These are phyloP conservation scores for Temnothorax longispinosus DNA, from an alignment of 1,140 invertebrate species.

Conservation along the genomic window DNA sequence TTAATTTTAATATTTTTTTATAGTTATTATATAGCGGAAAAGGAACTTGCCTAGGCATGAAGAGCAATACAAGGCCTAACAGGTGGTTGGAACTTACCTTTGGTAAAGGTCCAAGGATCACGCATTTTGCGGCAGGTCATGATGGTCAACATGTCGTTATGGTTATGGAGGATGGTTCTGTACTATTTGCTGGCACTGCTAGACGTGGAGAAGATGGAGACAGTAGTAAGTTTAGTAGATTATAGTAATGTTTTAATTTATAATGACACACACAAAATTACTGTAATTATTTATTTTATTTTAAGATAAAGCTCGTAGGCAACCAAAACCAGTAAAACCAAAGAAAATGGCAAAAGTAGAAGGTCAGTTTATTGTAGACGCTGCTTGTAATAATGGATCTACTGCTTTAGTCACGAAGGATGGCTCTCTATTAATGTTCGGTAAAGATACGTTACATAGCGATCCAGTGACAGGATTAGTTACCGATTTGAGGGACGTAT, in stretches of 20 bases:
- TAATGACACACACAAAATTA: not conserved
- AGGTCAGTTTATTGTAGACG: conserved; percentile 92
- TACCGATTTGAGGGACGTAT: conserved; percentile 91
- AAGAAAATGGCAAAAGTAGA: conserved; percentile 97
- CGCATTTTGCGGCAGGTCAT: conserved; percentile 95
- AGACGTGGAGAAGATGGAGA: conserved; percentile 98
- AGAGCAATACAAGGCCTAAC: conserved; percentile 87
- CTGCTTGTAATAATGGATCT: conserved; percentile 97
- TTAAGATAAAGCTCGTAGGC: conserved; percentile 91
- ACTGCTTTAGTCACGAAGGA: conserved; percentile 96
- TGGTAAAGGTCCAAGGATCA: conserved; percentile 91
- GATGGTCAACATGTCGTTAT: conserved; percentile 96
- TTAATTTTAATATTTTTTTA: conserved; percentile 62
- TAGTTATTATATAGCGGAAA: conserved; percentile 93
- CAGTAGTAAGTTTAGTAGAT: conserved; percentile 80
- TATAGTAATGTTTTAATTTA: conserved; percentile 20
- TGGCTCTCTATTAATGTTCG: conserved; percentile 96
- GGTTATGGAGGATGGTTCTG: conserved; percentile 95
- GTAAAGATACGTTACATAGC: conserved; percentile 96
- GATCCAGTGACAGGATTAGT: conserved; percentile 91
- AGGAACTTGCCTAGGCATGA: conserved; percentile 91
- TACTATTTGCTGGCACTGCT: conserved; percentile 95
- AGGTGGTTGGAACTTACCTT: conserved; percentile 92
- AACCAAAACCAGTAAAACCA: conserved; percentile 96
- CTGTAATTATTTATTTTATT: conserved; percentile 51